Base-by-base conservation (phyloP, 1,140 invertebrate genomes). In the Drosophila truncata region DNA sequence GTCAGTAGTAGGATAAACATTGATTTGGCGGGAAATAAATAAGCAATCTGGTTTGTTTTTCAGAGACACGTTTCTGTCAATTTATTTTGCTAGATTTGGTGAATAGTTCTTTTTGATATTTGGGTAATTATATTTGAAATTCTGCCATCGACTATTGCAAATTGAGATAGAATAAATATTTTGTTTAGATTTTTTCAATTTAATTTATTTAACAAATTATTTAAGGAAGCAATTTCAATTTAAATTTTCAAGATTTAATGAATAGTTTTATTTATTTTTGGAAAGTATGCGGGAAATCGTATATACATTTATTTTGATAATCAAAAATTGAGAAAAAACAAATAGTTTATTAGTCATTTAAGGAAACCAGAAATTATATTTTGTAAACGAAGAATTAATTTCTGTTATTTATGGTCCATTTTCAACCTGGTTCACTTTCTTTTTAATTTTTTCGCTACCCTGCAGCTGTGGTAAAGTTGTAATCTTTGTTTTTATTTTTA, bases 401-500 rank as follows among this genome's bases (percentile, higher is more conserved):
- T 14, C 52, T 37, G 20, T 8, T 54, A 54, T 54, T 54, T n/a
- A 16, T 23, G 9, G 4, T 54, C 9, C 31, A 7, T 37, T 37
- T 3, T 16, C 14, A 55, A 10, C 5, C 33, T 9, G 14, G 31
- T 8, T 25, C 7, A 25, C 49, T 59, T 49, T 39, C 4, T 1
- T 23, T n/a, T 14, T 41, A 7, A 3, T 23, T 44, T 35, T 39
- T 9, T 54, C 16, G 14, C 23, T 23, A 37, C 29, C 57, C 31
- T 67, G 50, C 82, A 84, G 78, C 73, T 82, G 82, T n/a, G 55
- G 61, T 44, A 50, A 80, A 50, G 62, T 59, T 64, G 62, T 65
- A 67, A 77, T 62, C 59, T 60, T 72, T 72, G 47, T 47, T 71
- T 74, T n/a, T 54, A n/a, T 42, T 59, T 76, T 61, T 61, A n/a